Percentiles rank a stretch among this genome's conserved stretches.
These are phyloP conservation scores for Deilephila porcellus DNA, from an alignment of 2,888 invertebrate species.

Conservation along the genomic window DNA sequence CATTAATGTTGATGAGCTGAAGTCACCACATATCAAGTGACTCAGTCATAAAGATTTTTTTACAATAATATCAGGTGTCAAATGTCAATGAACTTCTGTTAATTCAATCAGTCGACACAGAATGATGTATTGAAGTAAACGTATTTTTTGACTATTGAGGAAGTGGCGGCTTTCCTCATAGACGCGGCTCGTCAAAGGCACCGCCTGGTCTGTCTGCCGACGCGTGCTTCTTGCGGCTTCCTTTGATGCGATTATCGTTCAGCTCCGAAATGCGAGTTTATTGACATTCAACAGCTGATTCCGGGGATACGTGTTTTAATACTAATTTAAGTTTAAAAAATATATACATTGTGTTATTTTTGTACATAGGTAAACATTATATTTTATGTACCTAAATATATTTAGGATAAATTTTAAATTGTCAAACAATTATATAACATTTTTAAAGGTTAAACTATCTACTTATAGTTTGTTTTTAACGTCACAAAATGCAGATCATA, in stretches of 20 bases:
- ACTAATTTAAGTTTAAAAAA: not conserved
- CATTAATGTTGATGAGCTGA: too few relatives aligned
- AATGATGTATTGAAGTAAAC: slow-evolving; percentile 3
- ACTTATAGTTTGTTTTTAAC: too few relatives aligned
- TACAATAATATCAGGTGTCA: not conserved
- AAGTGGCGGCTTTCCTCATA: slow-evolving; percentile 6
- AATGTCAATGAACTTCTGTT: not conserved
- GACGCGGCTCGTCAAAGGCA: slow-evolving; percentile 2
- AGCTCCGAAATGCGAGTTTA: not conserved
- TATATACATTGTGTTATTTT: not conserved
- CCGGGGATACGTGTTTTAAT: not conserved
- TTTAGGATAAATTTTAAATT: too few relatives aligned
- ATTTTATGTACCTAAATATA: too few relatives aligned
- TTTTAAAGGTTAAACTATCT: too few relatives aligned
- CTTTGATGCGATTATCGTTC: slow-evolving; percentile 2
- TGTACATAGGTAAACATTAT: not conserved
- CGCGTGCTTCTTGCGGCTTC: not conserved
- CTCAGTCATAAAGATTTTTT: too few relatives aligned
- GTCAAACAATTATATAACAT: too few relatives aligned
- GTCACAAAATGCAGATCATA: too few relatives aligned
- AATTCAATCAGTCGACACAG: not conserved
- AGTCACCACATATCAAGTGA: too few relatives aligned
- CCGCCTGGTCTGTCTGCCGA: not conserved
- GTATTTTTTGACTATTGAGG: not conserved
- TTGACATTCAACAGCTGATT: slow-evolving; percentile 3